Evolutionary conservation across 2,113 vertebrate genomes (phyloP).

Genomic region (Phodopus roborovskii): DNA sequence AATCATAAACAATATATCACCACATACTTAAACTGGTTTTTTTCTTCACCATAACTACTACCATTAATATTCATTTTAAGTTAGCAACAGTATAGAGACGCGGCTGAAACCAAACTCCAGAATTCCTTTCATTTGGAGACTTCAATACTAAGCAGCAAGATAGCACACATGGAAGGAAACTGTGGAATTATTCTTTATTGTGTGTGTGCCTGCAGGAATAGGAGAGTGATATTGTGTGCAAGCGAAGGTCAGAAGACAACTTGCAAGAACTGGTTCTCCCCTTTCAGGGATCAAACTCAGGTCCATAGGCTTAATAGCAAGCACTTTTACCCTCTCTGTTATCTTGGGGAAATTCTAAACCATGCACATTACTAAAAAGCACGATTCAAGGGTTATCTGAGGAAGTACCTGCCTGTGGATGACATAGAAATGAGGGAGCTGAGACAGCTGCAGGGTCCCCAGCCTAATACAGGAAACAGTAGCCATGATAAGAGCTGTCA

Average conservation of each 20-base stretch:
- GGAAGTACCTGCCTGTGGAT: background rate
- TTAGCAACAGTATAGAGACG: background rate
- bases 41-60: background rate
- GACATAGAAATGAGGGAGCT: background rate
- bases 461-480: background rate
- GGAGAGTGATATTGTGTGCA: too few relatives aligned
- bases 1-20: too few relatives aligned
- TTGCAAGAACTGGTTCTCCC: background rate
- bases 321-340: background rate
- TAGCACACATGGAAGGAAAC: background rate
- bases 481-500: background rate
- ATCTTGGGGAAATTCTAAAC: background rate
- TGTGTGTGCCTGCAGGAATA: background rate
- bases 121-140: constrained; percentile 1
- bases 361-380: background rate
- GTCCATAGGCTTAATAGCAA: background rate
- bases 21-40: background rate
- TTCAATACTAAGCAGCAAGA: background rate
- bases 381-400: background rate
- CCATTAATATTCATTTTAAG: constrained; percentile 40
- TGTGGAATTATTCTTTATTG: background rate
- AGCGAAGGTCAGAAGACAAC: background rate
- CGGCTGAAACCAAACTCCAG: constrained; percentile 26
- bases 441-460: background rate
- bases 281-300: background rate